phyloP scores from a whole-genome alignment of 2,113 vertebrate species.

The Sigmodon hispidus region DNA sequence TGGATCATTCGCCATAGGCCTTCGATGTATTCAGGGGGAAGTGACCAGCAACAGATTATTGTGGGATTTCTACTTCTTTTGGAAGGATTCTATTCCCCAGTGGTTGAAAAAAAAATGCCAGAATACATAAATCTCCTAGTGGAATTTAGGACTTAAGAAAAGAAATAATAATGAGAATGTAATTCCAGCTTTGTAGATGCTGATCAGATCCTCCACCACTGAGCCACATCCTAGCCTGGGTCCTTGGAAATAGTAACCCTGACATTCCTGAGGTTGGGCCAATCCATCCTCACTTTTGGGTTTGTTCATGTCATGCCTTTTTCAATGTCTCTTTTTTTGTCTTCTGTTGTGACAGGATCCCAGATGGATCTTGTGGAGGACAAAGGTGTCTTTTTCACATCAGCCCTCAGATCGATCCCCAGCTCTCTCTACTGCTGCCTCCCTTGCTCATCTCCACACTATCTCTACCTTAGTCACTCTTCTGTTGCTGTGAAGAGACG shows the following conservation, averaged over 20 bases:
- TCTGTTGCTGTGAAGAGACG: not conserved
- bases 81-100: not conserved
- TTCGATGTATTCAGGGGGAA: rapidly evolving
- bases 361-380: not conserved
- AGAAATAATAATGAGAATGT: too few species aligned
- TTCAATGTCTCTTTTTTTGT: rapidly evolving
- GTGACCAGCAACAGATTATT: not conserved
- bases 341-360: not conserved
- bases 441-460: not conserved
- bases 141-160: not conserved
- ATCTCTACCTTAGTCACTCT: not conserved
- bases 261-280: rapidly evolving
- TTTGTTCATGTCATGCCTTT: rapidly evolving
- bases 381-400: rapidly evolving
- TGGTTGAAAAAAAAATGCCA: not conserved
- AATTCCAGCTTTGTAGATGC: not conserved
- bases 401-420: rapidly evolving
- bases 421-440: not conserved
- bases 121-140: not conserved
- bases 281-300: rapidly evolving
- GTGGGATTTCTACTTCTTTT: not conserved
- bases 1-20: rapidly evolving
- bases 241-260: rapidly evolving
- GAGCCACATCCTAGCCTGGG: not conserved
- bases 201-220: too few species aligned